These are phyloP conservation scores for Sipha flava DNA, from an alignment of 1,140 invertebrate species.

Conservation along the genomic window DNA sequence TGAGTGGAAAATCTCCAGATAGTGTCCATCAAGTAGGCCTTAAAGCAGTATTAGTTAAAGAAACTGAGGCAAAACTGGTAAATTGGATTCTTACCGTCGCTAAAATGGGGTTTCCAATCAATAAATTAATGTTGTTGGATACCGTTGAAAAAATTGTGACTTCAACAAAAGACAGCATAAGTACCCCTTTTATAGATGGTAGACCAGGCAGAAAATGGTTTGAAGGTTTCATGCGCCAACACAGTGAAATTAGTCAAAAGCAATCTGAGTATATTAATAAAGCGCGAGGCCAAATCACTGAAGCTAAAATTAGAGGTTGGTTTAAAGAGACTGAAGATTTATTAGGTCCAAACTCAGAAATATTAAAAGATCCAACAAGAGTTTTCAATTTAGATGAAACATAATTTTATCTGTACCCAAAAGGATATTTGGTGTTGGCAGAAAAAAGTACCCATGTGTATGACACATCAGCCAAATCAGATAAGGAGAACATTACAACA, in stretches of 20 bases:
- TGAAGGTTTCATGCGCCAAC: constrained; percentile 37
- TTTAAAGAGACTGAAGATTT: neutral
- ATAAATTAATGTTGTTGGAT: neutral
- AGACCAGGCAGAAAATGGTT: constrained; percentile 27
- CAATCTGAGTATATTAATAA: neutral
- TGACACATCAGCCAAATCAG: no score
- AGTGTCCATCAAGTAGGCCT: neutral
- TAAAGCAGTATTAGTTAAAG: neutral
- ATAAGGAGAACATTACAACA: no score
- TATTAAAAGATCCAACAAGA: constrained; percentile 39
- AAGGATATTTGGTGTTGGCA: constrained; percentile 39
- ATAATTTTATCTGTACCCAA: constrained; percentile 41
- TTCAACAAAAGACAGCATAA: no score
- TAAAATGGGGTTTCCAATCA: constrained; percentile 4
- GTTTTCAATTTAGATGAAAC: constrained; percentile 45
- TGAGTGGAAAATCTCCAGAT: neutral
- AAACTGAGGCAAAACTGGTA: neutral
- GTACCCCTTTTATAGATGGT: constrained; percentile 1
- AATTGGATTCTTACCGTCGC: neutral
- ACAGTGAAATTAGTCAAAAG: constrained; percentile 37
- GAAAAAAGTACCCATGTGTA: constrained; percentile 43
- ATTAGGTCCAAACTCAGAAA: constrained; percentile 37
- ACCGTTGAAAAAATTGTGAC: neutral
- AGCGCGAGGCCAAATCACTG: neutral
- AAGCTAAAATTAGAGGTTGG: constrained; percentile 1